A percentile compares a stretch with the other conserved stretches of the same genome.
Conservation (phyloP, 2,113 vertebrate genomes). For the Artemisiospiza belli region DNA sequence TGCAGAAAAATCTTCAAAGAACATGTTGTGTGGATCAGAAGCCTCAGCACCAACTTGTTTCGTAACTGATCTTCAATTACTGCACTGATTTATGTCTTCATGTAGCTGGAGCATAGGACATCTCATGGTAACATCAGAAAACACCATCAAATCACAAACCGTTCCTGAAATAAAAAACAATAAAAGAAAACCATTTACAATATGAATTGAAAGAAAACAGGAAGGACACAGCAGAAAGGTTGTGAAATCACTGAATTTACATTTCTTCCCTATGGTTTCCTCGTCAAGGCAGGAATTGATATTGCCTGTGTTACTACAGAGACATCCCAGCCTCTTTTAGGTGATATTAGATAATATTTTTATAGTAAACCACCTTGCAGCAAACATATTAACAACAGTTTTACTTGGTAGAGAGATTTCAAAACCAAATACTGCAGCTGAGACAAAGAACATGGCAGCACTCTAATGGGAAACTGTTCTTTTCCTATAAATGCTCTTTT, state of each 20-base stretch:
- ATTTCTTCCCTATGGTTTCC: not conserved
- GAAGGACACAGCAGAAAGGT: not conserved
- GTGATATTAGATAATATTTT: not conserved
- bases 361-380: not conserved
- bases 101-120: not conserved
- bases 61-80: not conserved
- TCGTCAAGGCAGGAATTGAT: not conserved
- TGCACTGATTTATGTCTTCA: not conserved
- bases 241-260: not conserved
- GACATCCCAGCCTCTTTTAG: not conserved
- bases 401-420: not conserved
- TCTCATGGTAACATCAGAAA: not conserved
- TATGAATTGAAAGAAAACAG: not conserved
- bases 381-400: not conserved
- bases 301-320: not conserved
- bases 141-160: not conserved
- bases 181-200: not conserved
- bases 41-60: not conserved
- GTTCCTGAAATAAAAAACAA: conserved; percentile 7
- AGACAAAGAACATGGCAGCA: not conserved
- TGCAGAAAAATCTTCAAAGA: not conserved
- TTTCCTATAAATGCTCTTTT: not conserved
- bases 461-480: not conserved
- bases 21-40: not conserved
- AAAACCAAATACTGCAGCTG: not conserved